A percentile compares a stretch with the other conserved stretches of the same genome.
Evolutionary conservation across 2,888 invertebrate species (phyloP).

Genomic region (Synergus umbraculus): DNA sequence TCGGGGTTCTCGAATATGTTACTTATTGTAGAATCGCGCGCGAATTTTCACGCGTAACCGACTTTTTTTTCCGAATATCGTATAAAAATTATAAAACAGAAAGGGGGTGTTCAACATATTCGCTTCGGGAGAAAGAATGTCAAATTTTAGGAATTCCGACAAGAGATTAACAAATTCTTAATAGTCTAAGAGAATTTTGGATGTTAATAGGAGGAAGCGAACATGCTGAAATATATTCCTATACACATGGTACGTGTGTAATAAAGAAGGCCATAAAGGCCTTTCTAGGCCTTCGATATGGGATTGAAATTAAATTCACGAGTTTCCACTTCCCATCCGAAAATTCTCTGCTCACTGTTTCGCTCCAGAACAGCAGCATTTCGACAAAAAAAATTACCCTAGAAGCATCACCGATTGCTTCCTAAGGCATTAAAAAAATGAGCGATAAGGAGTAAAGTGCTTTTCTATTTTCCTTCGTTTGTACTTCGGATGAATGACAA

Average conservation of each 20-base stretch:
- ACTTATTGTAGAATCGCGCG: slow-evolving; percentile 63
- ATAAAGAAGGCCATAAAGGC: neutral
- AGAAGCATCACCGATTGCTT: slow-evolving; percentile 18
- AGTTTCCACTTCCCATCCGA: slow-evolving; percentile 25
- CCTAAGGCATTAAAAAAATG: slow-evolving; percentile 21
- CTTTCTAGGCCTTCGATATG: slow-evolving; percentile 2
- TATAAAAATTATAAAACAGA: slow-evolving; percentile 71
- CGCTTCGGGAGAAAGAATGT: slow-evolving; percentile 17
- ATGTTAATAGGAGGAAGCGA: slow-evolving; percentile 24
- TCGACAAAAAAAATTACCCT: slow-evolving; percentile 11
- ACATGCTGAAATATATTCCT: slow-evolving; percentile 29
- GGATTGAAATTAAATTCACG: slow-evolving; percentile 38
- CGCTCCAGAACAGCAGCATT: slow-evolving; percentile 1
- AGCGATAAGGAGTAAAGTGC: slow-evolving; percentile 10
- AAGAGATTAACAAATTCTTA: slow-evolving; percentile 14
- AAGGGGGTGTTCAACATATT: slow-evolving; percentile 53
- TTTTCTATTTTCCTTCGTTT: slow-evolving; percentile 3
- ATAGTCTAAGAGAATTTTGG: neutral
- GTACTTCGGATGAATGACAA: slow-evolving; percentile 37
- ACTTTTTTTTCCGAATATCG: slow-evolving; percentile 62
- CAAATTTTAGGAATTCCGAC: slow-evolving; percentile 29
- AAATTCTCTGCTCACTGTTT: slow-evolving; percentile 16
- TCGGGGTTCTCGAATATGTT: slow-evolving; percentile 58
- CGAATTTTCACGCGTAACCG: slow-evolving; percentile 59
- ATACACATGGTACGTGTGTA: slow-evolving; percentile 9